Evolutionary conservation across 2,888 invertebrate genomes (phyloP).

Genomic region (Brachynemurus nebulosus): DNA sequence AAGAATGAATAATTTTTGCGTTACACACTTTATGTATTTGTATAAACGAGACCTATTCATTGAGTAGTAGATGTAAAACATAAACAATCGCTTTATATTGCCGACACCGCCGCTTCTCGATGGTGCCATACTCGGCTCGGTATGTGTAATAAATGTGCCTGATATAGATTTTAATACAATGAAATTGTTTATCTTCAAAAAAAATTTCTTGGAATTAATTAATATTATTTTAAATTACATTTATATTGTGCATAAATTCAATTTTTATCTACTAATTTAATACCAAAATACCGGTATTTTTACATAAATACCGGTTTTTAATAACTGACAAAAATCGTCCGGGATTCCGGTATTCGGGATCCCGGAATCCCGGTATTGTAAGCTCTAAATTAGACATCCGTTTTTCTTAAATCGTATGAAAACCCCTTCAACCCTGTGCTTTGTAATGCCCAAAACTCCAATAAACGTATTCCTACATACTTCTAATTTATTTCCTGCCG

Average conservation of each 20-base stretch:
- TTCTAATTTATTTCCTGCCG: too few species aligned
- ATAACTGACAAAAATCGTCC: constrained; percentile 13
- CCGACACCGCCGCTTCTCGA: constrained; percentile 12
- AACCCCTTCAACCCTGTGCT: too few species aligned
- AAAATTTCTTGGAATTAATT: constrained; percentile 11
- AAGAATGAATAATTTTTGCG: constrained; percentile 9
- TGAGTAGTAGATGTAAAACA: constrained; percentile 9
- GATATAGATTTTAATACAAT: too few species aligned
- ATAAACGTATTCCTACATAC: too few species aligned
- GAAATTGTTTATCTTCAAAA: constrained; percentile 7
- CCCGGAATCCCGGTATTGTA: constrained; percentile 13
- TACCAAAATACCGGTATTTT: constrained; percentile 11
- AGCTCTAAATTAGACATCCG: too few species aligned
- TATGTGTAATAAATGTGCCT: too few species aligned
- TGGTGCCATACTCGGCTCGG: too few species aligned
- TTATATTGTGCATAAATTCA: background rate
- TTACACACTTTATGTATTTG: constrained; percentile 10
- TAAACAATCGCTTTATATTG: constrained; percentile 5
- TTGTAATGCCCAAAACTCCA: too few species aligned
- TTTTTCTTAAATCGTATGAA: too few species aligned
- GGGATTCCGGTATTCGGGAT: too few species aligned
- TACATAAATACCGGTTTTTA: constrained; percentile 12
- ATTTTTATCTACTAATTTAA: constrained; percentile 13
- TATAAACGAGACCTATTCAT: constrained; percentile 10
- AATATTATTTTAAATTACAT: constrained; percentile 7